phyloP scores from a whole-genome alignment of 2,113 vertebrate genomes.

The Himantopus leucocephalus region DNA sequence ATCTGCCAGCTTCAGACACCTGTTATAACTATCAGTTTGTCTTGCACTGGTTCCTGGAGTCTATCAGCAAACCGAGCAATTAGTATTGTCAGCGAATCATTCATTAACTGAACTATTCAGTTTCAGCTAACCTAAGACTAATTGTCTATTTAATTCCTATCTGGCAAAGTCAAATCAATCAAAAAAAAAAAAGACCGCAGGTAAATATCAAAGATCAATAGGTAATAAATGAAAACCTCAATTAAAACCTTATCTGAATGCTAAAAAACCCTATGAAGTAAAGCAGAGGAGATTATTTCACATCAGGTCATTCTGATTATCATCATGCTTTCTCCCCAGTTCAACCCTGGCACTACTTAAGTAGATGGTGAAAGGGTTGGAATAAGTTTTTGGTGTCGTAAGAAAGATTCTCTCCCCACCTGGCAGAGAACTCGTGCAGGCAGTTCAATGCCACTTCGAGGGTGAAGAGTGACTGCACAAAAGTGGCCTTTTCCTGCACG shows the following conservation, averaged over 20 bases:
- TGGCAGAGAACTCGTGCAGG: background rate
- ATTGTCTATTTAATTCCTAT: background rate
- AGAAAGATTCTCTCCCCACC: background rate
- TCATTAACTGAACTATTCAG: slow-evolving; percentile 11
- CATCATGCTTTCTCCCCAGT: background rate
- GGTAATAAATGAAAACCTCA: background rate
- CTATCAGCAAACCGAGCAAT: background rate
- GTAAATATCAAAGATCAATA: slow-evolving; percentile 11
- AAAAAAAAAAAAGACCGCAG: background rate
- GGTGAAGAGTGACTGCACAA: background rate
- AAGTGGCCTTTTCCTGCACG: background rate
- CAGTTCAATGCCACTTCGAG: background rate
- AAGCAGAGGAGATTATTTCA: background rate
- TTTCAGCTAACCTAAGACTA: background rate
- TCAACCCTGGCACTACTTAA: background rate
- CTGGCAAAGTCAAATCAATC: background rate
- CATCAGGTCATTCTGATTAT: background rate
- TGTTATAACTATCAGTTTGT: background rate
- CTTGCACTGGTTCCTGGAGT: background rate
- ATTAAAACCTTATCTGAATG: slow-evolving; percentile 14
- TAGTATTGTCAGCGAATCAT: background rate
- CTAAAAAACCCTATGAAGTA: background rate
- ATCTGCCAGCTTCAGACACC: slow-evolving; percentile 23
- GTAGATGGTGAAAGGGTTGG: background rate
- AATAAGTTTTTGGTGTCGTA: background rate